A percentile compares a stretch with the other conserved stretches of the same genome.
Conservation (phyloP, 35 echinoderm and acorn worm genomes). For the Ophioderma brevispina region DNA sequence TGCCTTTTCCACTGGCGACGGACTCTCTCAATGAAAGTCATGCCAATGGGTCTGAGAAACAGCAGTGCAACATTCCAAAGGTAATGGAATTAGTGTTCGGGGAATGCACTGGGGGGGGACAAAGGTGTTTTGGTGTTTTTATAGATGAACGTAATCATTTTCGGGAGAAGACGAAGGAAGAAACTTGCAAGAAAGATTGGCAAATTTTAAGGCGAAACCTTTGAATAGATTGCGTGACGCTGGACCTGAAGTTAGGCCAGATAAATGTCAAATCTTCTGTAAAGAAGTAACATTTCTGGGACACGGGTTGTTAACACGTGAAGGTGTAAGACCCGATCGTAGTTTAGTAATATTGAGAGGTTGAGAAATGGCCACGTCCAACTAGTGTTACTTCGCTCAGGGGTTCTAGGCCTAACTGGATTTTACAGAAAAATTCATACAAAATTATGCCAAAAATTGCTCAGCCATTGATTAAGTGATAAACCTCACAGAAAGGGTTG, state of each 20-base stretch:
- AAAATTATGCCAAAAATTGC: neutral
- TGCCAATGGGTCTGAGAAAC: neutral
- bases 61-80: neutral
- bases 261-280: neutral
- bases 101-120: neutral
- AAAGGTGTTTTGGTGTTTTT: neutral
- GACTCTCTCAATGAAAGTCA: neutral
- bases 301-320: neutral
- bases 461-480: neutral
- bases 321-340: neutral
- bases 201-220: neutral
- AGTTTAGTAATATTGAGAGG: neutral
- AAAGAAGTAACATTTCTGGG: neutral
- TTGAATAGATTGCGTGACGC: neutral
- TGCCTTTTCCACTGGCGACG: neutral
- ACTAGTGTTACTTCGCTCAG: neutral
- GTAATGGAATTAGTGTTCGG: neutral
- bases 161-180: no score
- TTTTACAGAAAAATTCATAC: neutral
- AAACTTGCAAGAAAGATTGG: neutral
- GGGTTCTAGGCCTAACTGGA: neutral
- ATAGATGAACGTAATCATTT: neutral
- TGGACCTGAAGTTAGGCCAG: neutral
- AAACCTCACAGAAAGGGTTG: neutral
- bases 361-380: neutral